Evolutionary conservation across 2,113 vertebrate genomes (phyloP), one percentile per base, ranked within the genome.

Genomic region (Equus przewalskii): DNA sequence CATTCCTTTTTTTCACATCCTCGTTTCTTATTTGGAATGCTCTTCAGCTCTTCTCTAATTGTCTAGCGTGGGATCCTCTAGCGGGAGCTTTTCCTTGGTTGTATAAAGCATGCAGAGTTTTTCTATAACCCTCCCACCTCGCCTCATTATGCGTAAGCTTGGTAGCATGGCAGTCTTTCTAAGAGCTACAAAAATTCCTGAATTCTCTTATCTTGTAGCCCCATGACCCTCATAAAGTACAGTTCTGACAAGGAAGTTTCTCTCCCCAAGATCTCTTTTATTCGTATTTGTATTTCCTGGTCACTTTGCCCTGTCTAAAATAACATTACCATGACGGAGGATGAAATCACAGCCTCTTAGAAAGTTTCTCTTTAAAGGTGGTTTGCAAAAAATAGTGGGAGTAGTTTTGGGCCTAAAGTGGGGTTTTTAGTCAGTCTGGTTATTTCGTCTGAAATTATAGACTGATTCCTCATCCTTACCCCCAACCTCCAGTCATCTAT

Each of bases 221-320:
- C 24, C 0, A 44, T 56, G 65, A 58, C 11, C 41, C 36, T 76
- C 30, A 67, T 51, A 54, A 97, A 94, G 21, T 95, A 70, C 46
- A 22, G 94, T 92, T 89, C 16, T 87, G 60, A 80, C 21, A 80
- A 78, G 62, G 91, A 81, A 44, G 12, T 82, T 49, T 92, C 22
- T 92, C 49, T 41, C 41, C 86, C 60, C 41, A 67, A 90, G 69
- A 8, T 95, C 15, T 92, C 7, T 80, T 92, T 95, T 87, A 73
- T 89, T 94, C 18, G 72, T 84, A 75, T 92, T 80, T 92, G 30
- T 90, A 79, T 90, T 92, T 84, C 19, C 79, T 96, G 67, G 58
- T 46, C 49, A 80, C 8, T 92, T 91, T 67, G 64, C 33, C 28
- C 30, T 44, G 60, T 49, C 13, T 46, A 44, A 95, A 90, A 92